These are phyloP conservation scores for Polydrusus tereticollis DNA, from an alignment of 2,888 invertebrate species.

Conservation along the genomic window DNA sequence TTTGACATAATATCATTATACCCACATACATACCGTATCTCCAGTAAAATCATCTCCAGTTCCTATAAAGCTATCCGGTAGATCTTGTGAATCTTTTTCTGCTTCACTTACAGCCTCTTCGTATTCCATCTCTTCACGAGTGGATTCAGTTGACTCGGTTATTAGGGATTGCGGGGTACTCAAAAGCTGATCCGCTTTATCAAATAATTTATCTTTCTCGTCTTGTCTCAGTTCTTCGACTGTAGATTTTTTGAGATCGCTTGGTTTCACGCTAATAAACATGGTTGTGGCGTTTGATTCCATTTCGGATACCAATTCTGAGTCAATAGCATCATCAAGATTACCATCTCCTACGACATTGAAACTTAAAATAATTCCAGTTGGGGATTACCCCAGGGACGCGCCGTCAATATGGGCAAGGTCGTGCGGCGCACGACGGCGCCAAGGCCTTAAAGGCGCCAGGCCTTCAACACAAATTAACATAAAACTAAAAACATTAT, in stretches of 20 bases:
- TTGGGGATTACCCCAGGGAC: too few relatives aligned
- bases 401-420: too few relatives aligned
- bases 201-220: constrained; percentile 38
- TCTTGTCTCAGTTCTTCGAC: constrained; percentile 11
- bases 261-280: constrained; percentile 29
- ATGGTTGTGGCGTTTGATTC: constrained; percentile 21
- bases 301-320: constrained; percentile 28
- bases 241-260: constrained; percentile 17
- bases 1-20: too few relatives aligned
- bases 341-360: not conserved
- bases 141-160: constrained; percentile 1
- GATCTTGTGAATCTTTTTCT: not conserved
- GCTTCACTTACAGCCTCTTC: constrained; percentile 14
- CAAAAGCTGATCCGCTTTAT: constrained; percentile 34
- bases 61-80: not conserved
- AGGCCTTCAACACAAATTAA: too few relatives aligned
- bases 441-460: too few relatives aligned
- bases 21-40: constrained; percentile 9
- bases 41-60: constrained; percentile 6
- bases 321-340: constrained; percentile 1
- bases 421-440: too few relatives aligned
- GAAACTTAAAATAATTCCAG: too few relatives aligned
- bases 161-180: constrained; percentile 24
- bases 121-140: constrained; percentile 6
- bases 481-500: too few relatives aligned